Conservation (phyloP, 2,797 vertebrate genomes). For the Spinibarbus caldwelli region DNA sequence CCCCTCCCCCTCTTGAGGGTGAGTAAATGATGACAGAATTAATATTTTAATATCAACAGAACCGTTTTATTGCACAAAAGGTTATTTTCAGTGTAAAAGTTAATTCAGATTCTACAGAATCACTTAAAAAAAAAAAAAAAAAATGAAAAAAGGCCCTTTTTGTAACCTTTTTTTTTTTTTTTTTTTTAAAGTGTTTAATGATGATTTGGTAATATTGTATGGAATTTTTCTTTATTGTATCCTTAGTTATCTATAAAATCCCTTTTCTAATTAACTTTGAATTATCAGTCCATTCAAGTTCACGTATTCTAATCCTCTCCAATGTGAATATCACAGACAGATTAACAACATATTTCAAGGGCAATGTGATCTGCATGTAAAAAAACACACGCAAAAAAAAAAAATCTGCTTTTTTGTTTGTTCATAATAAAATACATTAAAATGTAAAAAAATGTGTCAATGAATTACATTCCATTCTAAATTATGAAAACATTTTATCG, state of each 20-base stretch:
- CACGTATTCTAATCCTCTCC: neutral
- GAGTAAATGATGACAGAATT: neutral
- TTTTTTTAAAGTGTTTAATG: neutral
- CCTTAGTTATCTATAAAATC: neutral
- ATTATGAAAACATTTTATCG: neutral
- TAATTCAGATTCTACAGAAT: neutral
- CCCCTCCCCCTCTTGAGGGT: too few relatives aligned
- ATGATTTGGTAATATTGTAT: neutral
- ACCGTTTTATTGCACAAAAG: neutral
- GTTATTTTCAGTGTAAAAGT: neutral
- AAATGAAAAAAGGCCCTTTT: neutral
- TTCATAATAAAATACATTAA: neutral
- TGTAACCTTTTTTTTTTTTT: neutral
- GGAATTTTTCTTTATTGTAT: neutral
- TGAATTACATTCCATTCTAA: neutral
- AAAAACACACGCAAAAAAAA: neutral
- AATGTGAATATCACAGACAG: neutral
- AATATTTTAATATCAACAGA: neutral
- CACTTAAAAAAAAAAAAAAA: neutral
- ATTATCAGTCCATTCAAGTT: neutral
- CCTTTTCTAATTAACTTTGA: slow-evolving; percentile 3
- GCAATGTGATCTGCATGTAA: neutral
- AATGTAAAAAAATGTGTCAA: neutral
- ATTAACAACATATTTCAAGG: neutral
- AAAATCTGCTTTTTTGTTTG: neutral